These are phyloP conservation scores for human (Homo sapiens) DNA, from an alignment of 2,113 vertebrate genomes.

Conservation along the genomic window DNA sequence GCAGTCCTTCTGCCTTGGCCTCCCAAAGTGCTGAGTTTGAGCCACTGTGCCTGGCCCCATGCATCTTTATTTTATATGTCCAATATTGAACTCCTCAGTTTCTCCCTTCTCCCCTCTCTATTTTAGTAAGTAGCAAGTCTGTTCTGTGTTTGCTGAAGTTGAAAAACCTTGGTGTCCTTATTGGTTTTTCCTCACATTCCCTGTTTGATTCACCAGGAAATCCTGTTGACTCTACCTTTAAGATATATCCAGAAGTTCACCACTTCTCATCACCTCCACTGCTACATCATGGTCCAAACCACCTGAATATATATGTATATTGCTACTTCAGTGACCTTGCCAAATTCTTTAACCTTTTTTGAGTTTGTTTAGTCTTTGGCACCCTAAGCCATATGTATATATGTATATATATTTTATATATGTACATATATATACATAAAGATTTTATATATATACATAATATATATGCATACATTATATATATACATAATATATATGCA, in stretches of 20 bases:
- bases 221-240: background rate
- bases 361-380: background rate
- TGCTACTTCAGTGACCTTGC: background rate
- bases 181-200: background rate
- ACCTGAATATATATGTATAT: background rate
- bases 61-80: background rate
- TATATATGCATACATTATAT: too few relatives aligned
- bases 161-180: conserved; percentile 13
- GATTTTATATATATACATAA: too few relatives aligned
- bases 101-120: background rate
- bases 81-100: background rate
- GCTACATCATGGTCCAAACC: background rate
- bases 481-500: too few relatives aligned
- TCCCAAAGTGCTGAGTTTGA: too few relatives aligned
- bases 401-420: too few relatives aligned
- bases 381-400: background rate
- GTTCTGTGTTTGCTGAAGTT: conserved; percentile 29
- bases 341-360: background rate
- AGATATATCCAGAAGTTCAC: background rate
- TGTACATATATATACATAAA: too few relatives aligned
- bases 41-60: too few relatives aligned
- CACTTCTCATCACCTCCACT: background rate
- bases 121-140: conserved; percentile 42
- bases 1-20: too few relatives aligned
- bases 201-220: conserved; percentile 46